Evolutionary conservation across 64 coral and sea anemone species (phyloP), one percentile per base, ranked within the genome.

Genomic region (Platygyra sinensis): DNA sequence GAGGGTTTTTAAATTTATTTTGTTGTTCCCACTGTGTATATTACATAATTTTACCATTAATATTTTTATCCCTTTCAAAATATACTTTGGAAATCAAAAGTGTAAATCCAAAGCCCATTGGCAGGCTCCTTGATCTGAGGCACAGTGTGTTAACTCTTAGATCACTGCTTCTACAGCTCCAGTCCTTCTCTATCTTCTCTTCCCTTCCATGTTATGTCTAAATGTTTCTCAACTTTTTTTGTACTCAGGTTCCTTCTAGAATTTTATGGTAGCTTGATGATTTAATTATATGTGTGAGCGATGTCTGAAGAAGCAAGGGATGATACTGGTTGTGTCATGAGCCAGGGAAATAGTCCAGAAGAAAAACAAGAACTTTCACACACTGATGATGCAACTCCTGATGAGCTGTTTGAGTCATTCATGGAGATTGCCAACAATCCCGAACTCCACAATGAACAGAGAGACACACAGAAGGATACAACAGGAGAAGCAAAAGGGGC

Each of bases 321-420:
- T 72, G 87, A 25, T 51, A 46, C 71, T n/a, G 24, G 72, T 42
- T 27, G 18, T 39, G 57, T 32, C 5, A 80, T 55, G 24, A 19
- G 30, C 22, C 50, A 24, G 8, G 64, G 5, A 19, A 20, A 38
- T 24, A 18, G 25, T 17, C 51, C 46, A 71, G 59, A 61, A 51
- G 32, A 72, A 81, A 78, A 74, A 10, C 49, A 60, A 67, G 79
- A 86, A 59, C 83, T 29, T 10, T 29, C n/a, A 19, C 22, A 73
- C 13, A 71, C 72, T 79, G 91, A 91, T 30, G 88, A 79, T 7
- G 63, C 71, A 10, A 86, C 89, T 76, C 76, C 90, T 18, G 60
- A 90, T 67, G 94, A 95, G 25, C 67, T 99, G 10, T 99, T 93
- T 93, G 38, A 96, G 72, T 91, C 90, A n/a, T 96, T 99, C 29